These are phyloP conservation scores for Oligia fasciuncula DNA, from an alignment of 2,888 invertebrate genomes.

Conservation along the genomic window DNA sequence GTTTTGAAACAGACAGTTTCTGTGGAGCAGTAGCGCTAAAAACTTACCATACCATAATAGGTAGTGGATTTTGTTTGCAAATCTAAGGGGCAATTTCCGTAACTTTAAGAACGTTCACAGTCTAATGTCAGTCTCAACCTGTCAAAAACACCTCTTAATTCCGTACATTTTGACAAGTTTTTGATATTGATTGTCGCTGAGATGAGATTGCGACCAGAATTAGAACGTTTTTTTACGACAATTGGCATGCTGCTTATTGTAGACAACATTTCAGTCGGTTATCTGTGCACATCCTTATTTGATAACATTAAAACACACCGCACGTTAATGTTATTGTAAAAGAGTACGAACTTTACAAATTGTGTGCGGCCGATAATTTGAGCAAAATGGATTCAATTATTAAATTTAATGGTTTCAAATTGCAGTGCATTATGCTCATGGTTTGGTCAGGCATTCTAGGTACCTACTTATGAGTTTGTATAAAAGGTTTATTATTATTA, in stretches of 20 bases:
- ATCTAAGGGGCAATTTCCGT: neutral
- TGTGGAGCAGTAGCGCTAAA: neutral
- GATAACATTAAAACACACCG: constrained; percentile 3
- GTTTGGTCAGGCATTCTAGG: constrained; percentile 6
- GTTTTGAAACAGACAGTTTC: neutral
- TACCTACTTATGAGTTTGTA: neutral
- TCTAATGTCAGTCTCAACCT: no score
- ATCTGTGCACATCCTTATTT: neutral
- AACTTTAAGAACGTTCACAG: no score
- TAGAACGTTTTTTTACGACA: no score
- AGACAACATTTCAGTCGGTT: neutral
- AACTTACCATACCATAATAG: neutral
- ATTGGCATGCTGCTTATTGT: neutral
- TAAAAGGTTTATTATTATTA: neutral
- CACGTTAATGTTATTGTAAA: constrained; percentile 12
- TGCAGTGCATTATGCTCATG: constrained; percentile 4
- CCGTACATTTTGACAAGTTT: no score
- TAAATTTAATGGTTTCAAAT: constrained; percentile 29
- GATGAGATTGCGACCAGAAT: no score
- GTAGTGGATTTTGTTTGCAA: neutral
- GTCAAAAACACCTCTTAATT: no score
- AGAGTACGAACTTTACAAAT: constrained; percentile 26
- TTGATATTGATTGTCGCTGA: no score
- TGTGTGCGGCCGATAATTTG: constrained; percentile 19
- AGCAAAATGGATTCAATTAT: constrained; percentile 29